Percentiles rank a stretch among this genome's conserved stretches.
Conservation (phyloP, 2,797 vertebrate genomes). For the Brachyrhaphis roseni region DNA sequence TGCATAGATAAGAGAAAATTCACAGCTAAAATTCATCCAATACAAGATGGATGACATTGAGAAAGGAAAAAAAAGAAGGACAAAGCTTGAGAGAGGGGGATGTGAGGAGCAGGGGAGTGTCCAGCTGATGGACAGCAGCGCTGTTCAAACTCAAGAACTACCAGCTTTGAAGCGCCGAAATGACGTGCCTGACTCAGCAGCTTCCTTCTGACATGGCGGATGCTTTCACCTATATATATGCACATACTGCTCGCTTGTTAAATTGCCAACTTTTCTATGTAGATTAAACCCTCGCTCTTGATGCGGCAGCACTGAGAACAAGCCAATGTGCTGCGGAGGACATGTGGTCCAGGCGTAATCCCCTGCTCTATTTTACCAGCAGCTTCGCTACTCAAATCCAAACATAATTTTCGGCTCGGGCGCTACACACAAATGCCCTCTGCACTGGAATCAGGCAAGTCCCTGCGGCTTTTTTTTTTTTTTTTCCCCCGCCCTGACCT, state of each 20-base stretch:
- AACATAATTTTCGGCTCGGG: slow-evolving; percentile 76
- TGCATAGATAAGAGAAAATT: not conserved
- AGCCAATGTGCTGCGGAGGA: slow-evolving; percentile 70
- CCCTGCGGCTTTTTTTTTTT: slow-evolving; percentile 59
- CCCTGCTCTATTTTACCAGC: slow-evolving; percentile 79
- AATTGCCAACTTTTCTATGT: slow-evolving; percentile 51
- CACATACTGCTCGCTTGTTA: slow-evolving; percentile 18
- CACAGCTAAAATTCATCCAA: slow-evolving; percentile 35
- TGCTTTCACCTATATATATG: slow-evolving; percentile 5
- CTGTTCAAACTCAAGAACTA: slow-evolving; percentile 25
- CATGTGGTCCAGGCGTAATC: slow-evolving; percentile 79
- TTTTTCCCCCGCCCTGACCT: slow-evolving; percentile 73
- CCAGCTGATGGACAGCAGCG: slow-evolving; percentile 52
- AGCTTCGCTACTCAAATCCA: slow-evolving; percentile 75
- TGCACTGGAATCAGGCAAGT: slow-evolving; percentile 73
- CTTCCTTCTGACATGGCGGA: slow-evolving; percentile 21
- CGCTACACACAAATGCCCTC: slow-evolving; percentile 77
- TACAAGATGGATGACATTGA: slow-evolving; percentile 68
- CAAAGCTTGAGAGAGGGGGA: slow-evolving; percentile 30
- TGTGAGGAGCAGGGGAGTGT: slow-evolving; percentile 20
- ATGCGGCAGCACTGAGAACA: slow-evolving; percentile 61
- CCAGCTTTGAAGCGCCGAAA: slow-evolving; percentile 29
- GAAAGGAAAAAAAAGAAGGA: slow-evolving; percentile 50
- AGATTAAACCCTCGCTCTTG: slow-evolving; percentile 72
- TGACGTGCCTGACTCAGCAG: slow-evolving; percentile 26